These are phyloP conservation scores for Lontra canadensis DNA, from an alignment of 2,113 vertebrate species.

Conservation along the genomic window DNA sequence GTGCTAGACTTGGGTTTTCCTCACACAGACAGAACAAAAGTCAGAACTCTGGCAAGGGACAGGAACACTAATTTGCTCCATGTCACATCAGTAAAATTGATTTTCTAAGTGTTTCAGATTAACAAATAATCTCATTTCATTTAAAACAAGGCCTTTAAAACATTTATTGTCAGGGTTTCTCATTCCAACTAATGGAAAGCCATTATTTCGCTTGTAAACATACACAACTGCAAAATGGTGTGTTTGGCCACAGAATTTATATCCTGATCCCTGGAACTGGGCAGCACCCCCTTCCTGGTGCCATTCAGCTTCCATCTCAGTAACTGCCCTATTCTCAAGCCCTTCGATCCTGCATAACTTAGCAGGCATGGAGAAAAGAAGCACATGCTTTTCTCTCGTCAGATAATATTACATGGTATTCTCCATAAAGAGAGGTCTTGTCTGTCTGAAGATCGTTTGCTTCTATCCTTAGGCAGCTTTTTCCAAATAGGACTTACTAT, in stretches of 20 bases:
- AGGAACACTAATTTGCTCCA: not conserved
- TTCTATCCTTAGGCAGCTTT: not conserved
- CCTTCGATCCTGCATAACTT: not conserved
- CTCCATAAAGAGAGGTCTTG: constrained; percentile 7
- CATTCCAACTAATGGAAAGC: not conserved
- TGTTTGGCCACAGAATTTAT: not conserved
- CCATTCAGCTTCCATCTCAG: not conserved
- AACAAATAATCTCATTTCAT: not conserved
- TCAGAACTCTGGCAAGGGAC: not conserved
- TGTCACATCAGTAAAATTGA: not conserved
- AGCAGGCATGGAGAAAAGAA: not conserved
- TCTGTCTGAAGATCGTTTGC: not conserved
- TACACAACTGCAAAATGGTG: not conserved
- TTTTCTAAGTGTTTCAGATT: not conserved
- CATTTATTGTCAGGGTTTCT: not conserved
- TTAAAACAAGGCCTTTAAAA: not conserved
- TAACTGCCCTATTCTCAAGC: not conserved
- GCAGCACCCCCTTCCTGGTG: too few species aligned
- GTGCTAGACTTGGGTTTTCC: not conserved
- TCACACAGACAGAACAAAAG: not conserved
- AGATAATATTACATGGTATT: not conserved
- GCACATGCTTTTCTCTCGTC: not conserved
- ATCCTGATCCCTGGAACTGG: not conserved
- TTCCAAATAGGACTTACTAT: not conserved
- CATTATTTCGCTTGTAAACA: not conserved